A percentile compares a stretch with the other conserved stretches of the same genome.
phyloP scores from a whole-genome alignment of 2,113 vertebrate genomes.

The Larimichthys polyactis region DNA sequence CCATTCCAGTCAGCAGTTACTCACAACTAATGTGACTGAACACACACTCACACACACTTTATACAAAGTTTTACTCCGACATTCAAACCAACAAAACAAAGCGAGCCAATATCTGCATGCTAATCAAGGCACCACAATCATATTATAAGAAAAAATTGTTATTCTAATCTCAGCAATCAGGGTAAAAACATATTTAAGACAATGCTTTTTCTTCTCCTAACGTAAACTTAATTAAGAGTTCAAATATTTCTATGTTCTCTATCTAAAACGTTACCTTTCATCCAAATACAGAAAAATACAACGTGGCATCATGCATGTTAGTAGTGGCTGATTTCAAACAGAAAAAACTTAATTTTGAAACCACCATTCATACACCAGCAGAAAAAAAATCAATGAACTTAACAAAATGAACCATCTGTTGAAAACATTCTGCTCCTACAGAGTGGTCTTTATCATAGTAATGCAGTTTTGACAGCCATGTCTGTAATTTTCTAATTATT shows the following conservation, averaged over 20 bases:
- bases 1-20: slow-evolving; percentile 3
- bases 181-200: slow-evolving; percentile 84
- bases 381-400: not conserved
- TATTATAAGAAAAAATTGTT: slow-evolving; percentile 53
- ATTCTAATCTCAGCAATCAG: slow-evolving; percentile 3
- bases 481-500: not conserved
- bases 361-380: slow-evolving; percentile 5
- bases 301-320: not conserved
- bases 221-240: slow-evolving; percentile 82
- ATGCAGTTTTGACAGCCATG: not conserved
- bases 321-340: not conserved
- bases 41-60: slow-evolving; percentile 35
- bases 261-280: slow-evolving; percentile 83
- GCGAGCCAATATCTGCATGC: slow-evolving; percentile 86
- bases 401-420: not conserved
- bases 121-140: slow-evolving; percentile 54
- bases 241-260: slow-evolving; percentile 70
- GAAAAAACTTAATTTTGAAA: not conserved
- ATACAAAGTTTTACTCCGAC: slow-evolving; percentile 47
- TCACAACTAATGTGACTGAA: slow-evolving; percentile 20
- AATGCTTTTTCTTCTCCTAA: slow-evolving; percentile 71
- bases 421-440: not conserved
- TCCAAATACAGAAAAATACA: slow-evolving; percentile 74
- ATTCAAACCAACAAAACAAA: slow-evolving; percentile 58
- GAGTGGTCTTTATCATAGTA: not conserved